Percentiles rank a stretch among this genome's conserved stretches.
These are phyloP conservation scores for Aphidius ervi DNA, from an alignment of 1,140 invertebrate genomes.

Conservation along the genomic window DNA sequence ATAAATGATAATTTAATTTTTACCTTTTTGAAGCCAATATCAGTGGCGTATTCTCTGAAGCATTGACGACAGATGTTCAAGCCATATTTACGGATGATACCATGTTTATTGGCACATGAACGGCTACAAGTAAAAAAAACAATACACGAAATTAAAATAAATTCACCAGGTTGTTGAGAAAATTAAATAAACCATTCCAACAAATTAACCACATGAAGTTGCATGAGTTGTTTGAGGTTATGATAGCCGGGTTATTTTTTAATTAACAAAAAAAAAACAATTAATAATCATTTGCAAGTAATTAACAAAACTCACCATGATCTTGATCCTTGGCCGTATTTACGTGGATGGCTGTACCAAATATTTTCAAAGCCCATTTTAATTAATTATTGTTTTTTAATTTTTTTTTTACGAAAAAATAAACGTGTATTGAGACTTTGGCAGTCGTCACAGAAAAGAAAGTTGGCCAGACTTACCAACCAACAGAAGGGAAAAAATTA, in stretches of 20 bases:
- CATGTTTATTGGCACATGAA: conserved; percentile 94
- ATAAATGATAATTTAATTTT: conserved; percentile 9
- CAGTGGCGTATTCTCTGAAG: conserved; percentile 96
- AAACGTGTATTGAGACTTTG: too few species aligned
- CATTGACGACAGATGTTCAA: conserved; percentile 98
- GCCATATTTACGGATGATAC: conserved; percentile 96
- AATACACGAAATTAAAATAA: too few species aligned
- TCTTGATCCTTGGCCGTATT: conserved; percentile 94
- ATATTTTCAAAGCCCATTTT: conserved; percentile 95
- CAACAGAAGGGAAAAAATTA: too few species aligned
- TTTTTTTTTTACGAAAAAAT: too few species aligned
- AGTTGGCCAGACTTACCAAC: too few species aligned
- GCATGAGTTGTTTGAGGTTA: too few species aligned
- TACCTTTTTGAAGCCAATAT: conserved; percentile 99
- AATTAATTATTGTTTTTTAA: conserved; percentile 3
- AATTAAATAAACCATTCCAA: too few species aligned
- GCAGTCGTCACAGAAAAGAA: too few species aligned
- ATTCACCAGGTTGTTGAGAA: too few species aligned
- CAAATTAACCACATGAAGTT: too few species aligned
- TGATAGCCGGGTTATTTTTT: too few species aligned
- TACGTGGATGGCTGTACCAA: conserved; percentile 94
- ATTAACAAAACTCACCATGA: conserved; percentile 71
- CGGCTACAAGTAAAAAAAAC: conserved; percentile 66
- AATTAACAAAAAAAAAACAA: conserved; percentile 13
- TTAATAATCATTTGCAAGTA: conserved; percentile 14